These are phyloP conservation scores for Synodontis membranacea DNA, from an alignment of 2,113 vertebrate genomes.

Conservation along the genomic window DNA sequence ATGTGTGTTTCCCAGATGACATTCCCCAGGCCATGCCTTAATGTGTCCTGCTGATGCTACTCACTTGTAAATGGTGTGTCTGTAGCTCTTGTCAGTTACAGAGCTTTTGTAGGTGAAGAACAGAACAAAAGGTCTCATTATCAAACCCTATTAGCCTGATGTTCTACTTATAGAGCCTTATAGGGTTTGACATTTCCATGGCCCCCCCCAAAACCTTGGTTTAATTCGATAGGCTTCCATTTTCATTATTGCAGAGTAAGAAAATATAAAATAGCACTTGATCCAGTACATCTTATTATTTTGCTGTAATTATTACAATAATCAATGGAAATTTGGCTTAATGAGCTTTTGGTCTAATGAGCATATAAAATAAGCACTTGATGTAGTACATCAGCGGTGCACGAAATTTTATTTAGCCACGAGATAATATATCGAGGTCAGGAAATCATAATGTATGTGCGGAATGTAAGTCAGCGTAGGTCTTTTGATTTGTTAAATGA, in stretches of 20 bases:
- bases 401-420: not conserved
- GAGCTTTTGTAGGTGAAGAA: not conserved
- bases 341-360: too few relatives aligned
- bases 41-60: not conserved
- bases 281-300: too few relatives aligned
- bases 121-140: not conserved
- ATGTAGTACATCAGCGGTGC: not conserved
- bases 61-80: not conserved
- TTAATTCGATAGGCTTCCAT: not conserved
- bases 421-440: not conserved
- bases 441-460: not conserved
- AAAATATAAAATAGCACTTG: too few relatives aligned
- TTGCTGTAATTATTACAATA: too few relatives aligned
- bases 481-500: too few relatives aligned
- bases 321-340: too few relatives aligned
- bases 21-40: slow-evolving; percentile 25
- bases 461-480: too few relatives aligned
- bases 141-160: not conserved
- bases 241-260: not conserved
- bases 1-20: slow-evolving; percentile 15
- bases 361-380: too few relatives aligned
- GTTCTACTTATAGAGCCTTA: not conserved
- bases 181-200: too few relatives aligned
- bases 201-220: not conserved
- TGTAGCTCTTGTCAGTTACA: not conserved